Evolutionary conservation across 2,113 vertebrate genomes (phyloP), one percentile per base, ranked within the genome.

Genomic region (Misgurnus anguillicaudatus): DNA sequence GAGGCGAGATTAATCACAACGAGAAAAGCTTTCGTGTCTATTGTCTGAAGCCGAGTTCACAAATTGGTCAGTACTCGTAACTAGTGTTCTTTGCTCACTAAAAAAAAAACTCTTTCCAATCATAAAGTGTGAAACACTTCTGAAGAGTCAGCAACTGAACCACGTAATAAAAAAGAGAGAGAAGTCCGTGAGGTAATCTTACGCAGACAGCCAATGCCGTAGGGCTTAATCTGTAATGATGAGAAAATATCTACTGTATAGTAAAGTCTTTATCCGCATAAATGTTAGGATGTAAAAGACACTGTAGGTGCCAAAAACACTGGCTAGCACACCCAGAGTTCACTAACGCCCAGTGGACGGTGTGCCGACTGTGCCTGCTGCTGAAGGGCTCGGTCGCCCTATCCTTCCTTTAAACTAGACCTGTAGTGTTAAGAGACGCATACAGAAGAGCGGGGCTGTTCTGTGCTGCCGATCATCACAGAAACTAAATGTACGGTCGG

Each of bases 281-380:
- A 65, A 62, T 48, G 6, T 51, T 48, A 63, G 42, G 39, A 9
- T 62, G 21, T 66, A 38, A 75, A 64, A 84, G 60, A 78, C 60
- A 77, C 48, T 85, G 74, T 83, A 92, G 86, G 94, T 96, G 95
- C 96, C 95, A 83, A 78, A 97, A 97, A 95, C 92, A 92, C 92
- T 93, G 93, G 94, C 86, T 88, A 75, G 83, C 88, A 92, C 89
- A 89, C 92, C 88, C 86, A 89, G 87, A 92, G 73, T 80, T 80
- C 91, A 87, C 83, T 86, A 87, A 86, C 90, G 88, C 85, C 87
- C 89, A 88, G 88, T 89, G 89, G 87, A 91, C 88, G 79, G 64
- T 85, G 89, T 80, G 89, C 90, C 85, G 88, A 89, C 91, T 89
- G 89, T 94, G 93, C 92, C 93, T 92, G 90, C 87, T 87, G 82